Base-by-base conservation (phyloP, 2,888 invertebrate genomes). In the Escarpia spicata region DNA sequence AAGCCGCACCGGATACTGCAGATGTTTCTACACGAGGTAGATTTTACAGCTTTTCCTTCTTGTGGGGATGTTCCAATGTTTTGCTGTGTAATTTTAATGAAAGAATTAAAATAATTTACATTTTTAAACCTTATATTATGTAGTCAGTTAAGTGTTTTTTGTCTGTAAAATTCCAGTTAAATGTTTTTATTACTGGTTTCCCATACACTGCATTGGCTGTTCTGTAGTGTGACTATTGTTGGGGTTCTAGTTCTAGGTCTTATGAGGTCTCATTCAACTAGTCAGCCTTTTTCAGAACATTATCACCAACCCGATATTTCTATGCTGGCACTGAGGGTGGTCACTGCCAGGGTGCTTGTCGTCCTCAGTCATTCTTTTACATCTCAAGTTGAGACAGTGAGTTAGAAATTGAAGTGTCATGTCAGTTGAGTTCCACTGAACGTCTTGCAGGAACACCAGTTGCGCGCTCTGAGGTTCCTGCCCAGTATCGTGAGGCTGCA, bases 401-500 rank as follows among this genome's bases (percentile, higher is more conserved):
- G 8, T 75, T 26, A 75, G 75, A 75, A 60, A 75, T 15, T 75
- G 75, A 15, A 75, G 2, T 75, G 75, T 75, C 75, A 19, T 19
- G 26, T 75, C 26, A 75, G 26, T 26, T 75, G 15, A 15, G 75
- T 75, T 75, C 26, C 19, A 19, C 75, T 75, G 75, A 75, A 75
- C 2, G 19, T 19, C 26, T 75, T 92, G 10, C 90, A 95, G 95
- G 94, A 95, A 45, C 94, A 94, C 44, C 93, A 93, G 58, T 93
- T 95, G 91, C 92, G 94, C 92, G 95, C 95, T 8, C 92, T 95
- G 91, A 93, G 95, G 75, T 94, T 94, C 91, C 93, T 95, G 92
- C 95, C 95, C 0, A 94, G 93, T 92, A 94, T 95, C 52, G 92
- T 95, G 60, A 93, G 92, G 89, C 94, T 95, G 12, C 95, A 95